A percentile compares a stretch with the other conserved stretches of the same genome.
These are phyloP conservation scores for Solen grandis DNA, from an alignment of 1,140 invertebrate species.

Conservation along the genomic window DNA sequence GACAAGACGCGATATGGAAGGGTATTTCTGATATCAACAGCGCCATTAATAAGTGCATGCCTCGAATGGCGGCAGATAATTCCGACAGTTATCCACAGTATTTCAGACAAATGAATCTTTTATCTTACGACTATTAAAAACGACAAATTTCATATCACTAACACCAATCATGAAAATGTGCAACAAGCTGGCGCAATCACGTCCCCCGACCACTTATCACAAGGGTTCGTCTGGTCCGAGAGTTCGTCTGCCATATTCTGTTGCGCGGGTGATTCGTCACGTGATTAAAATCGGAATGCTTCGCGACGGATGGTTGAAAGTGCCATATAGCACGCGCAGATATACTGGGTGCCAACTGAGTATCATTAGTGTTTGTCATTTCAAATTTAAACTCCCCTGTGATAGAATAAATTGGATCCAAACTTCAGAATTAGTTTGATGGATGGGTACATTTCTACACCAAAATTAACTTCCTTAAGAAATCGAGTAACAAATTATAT, in stretches of 20 bases:
- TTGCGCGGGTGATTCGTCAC: conserved; percentile 41
- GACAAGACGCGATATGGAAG: neutral
- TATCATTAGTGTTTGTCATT: conserved; percentile 51
- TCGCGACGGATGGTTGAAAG: conserved; percentile 50
- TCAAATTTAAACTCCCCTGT: conserved; percentile 27
- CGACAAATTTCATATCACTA: conserved; percentile 52
- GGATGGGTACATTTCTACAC: no score
- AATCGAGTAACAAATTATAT: no score
- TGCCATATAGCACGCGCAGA: conserved; percentile 54
- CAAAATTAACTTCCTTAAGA: no score
- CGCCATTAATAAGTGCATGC: neutral
- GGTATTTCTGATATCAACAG: neutral
- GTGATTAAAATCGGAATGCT: conserved; percentile 52
- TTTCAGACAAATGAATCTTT: neutral
- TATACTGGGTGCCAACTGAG: conserved; percentile 48
- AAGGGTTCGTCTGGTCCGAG: neutral
- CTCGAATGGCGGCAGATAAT: neutral
- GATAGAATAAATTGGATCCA: neutral
- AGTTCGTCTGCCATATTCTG: conserved; percentile 46
- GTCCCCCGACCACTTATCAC: conserved; percentile 24
- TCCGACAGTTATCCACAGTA: neutral
- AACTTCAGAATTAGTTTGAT: no score
- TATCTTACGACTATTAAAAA: conserved; percentile 45
- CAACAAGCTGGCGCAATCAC: conserved; percentile 10
- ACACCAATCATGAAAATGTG: conserved; percentile 35